phyloP scores from a whole-genome alignment of 2,888 invertebrate genomes.

The Megaustenia siamemsis region DNA sequence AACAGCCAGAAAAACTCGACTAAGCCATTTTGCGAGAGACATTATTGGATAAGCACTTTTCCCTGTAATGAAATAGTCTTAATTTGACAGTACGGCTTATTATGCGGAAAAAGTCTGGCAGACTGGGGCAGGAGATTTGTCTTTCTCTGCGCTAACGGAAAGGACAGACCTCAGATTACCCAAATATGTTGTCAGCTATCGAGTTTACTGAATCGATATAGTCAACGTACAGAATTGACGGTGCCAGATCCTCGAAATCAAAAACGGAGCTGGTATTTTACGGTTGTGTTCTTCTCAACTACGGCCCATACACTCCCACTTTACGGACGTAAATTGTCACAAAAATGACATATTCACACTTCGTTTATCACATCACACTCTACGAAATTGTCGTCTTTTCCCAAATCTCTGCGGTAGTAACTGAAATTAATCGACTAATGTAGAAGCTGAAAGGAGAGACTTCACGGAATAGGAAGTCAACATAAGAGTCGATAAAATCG shows the following conservation, averaged over 20 bases:
- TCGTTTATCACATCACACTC: too few relatives aligned
- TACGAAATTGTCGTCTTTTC: too few relatives aligned
- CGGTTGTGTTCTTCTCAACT: too few relatives aligned
- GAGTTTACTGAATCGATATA: background rate
- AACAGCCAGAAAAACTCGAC: background rate
- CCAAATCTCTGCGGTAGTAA: too few relatives aligned
- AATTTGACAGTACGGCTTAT: slow-evolving; percentile 3
- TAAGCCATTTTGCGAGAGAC: slow-evolving; percentile 1
- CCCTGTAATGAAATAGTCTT: slow-evolving; percentile 2
- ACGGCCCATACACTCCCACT: too few relatives aligned
- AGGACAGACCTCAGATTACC: background rate
- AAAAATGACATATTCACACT: too few relatives aligned
- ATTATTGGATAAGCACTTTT: slow-evolving; percentile 18
- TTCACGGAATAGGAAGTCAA: too few relatives aligned
- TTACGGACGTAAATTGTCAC: too few relatives aligned
- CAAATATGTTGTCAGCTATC: background rate
- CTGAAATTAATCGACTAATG: too few relatives aligned
- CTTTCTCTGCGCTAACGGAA: background rate
- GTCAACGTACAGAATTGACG: background rate
- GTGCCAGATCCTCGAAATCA: background rate
- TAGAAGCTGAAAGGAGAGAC: too few relatives aligned
- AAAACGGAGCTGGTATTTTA: background rate
- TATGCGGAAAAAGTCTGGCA: slow-evolving; percentile 3
- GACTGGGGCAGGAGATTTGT: background rate
- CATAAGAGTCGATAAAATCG: too few relatives aligned